Percentiles rank a stretch among this genome's conserved stretches.
phyloP scores from a whole-genome alignment of 2,113 vertebrate genomes.

The Murina feae region DNA sequence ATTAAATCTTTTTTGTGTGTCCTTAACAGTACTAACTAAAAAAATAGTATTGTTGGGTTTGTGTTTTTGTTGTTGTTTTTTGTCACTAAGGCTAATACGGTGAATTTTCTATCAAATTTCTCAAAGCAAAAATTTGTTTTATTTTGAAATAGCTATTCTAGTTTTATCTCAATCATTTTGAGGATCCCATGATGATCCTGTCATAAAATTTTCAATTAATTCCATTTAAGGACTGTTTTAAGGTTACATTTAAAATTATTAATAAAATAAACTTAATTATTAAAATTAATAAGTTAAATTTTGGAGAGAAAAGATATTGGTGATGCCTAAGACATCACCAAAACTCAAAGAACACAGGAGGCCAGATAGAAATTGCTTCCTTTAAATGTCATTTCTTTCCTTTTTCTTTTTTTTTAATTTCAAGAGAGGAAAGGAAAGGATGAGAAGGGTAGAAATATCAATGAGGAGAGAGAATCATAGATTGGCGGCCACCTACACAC shows the following conservation, averaged over 20 bases:
- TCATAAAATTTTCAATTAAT: conserved; percentile 1
- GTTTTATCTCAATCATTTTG: background rate
- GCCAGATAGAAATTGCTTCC: background rate
- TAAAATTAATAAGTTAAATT: background rate
- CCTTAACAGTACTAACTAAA: background rate
- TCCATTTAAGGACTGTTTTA: background rate
- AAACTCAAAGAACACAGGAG: background rate
- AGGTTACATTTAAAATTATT: background rate
- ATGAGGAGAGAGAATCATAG: no score
- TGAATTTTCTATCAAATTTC: background rate
- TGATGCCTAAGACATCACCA: background rate
- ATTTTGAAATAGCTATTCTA: background rate
- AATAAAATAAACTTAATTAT: background rate
- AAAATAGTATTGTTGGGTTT: background rate
- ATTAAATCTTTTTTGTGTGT: background rate
- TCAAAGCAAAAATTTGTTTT: background rate
- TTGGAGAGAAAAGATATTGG: background rate
- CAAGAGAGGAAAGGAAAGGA: no score
- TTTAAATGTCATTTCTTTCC: background rate
- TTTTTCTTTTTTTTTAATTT: background rate
- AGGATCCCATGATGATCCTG: background rate
- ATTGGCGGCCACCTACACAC: no score
- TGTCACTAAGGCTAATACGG: background rate
- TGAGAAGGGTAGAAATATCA: no score
- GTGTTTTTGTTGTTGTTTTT: background rate